phyloP scores from a whole-genome alignment of 2,113 vertebrate species.

The Quiscalus mexicanus region DNA sequence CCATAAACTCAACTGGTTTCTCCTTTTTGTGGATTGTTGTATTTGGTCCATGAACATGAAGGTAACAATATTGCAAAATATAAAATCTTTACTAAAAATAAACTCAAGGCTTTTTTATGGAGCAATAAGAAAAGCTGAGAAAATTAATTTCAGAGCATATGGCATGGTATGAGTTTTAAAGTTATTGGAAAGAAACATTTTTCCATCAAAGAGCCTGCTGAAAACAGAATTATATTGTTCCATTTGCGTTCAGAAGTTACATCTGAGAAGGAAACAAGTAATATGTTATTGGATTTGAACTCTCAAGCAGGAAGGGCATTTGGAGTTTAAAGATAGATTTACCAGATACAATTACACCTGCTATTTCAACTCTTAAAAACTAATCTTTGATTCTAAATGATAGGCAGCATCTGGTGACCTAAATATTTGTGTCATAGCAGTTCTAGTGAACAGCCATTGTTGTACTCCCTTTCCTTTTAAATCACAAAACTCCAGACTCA shows the following conservation, averaged over 20 bases:
- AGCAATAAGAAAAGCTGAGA: neutral
- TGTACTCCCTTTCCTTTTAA: neutral
- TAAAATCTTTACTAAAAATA: neutral
- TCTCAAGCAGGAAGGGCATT: neutral
- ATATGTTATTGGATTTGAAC: conserved; percentile 19
- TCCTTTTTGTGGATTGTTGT: neutral
- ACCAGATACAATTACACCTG: neutral
- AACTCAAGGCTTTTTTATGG: neutral
- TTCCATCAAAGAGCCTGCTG: neutral
- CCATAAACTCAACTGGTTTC: neutral
- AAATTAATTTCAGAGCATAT: neutral
- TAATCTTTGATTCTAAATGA: neutral
- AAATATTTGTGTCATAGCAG: neutral
- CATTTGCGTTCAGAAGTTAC: neutral
- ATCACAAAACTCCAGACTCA: neutral
- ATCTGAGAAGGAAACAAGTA: neutral
- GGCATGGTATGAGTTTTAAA: neutral
- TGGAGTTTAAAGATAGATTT: conserved; percentile 18
- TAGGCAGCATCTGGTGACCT: neutral
- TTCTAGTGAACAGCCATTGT: neutral
- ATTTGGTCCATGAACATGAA: neutral
- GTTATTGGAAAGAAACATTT: neutral
- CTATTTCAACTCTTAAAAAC: neutral
- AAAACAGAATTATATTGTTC: neutral
- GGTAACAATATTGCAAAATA: neutral